phyloP scores from a whole-genome alignment of 2,797 vertebrate genomes.

The Mormyrops boulengeri region DNA sequence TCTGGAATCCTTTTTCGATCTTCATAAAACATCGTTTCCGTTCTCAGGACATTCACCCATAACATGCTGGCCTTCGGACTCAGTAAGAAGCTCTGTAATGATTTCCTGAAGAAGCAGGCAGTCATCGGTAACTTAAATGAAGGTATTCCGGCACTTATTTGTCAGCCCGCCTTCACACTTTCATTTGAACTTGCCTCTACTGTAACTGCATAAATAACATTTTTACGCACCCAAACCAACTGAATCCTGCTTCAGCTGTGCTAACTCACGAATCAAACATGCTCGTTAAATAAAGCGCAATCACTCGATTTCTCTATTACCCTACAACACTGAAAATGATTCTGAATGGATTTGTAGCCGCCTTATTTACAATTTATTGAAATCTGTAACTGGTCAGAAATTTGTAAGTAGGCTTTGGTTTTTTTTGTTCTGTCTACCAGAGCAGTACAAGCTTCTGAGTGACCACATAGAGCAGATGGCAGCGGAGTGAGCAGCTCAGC shows the following conservation, averaged over 20 bases:
- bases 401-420: background rate
- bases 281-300: background rate
- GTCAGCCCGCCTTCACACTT: background rate
- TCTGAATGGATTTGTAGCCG: background rate
- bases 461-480: conserved; percentile 95
- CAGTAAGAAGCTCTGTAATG: conserved; percentile 84
- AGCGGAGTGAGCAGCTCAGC: conserved; percentile 57
- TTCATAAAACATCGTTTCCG: background rate
- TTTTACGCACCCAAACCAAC: background rate
- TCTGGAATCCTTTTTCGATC: background rate
- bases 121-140: conserved; percentile 89
- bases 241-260: background rate
- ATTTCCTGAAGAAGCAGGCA: conserved; percentile 95
- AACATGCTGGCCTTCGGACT: conserved; percentile 96
- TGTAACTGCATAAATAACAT: background rate
- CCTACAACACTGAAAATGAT: background rate
- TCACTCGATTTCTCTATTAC: background rate
- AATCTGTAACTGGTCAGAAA: background rate
- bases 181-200: background rate
- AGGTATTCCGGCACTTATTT: conserved; percentile 57
- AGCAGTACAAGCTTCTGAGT: conserved; percentile 89
- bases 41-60: conserved; percentile 84
- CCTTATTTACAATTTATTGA: background rate
- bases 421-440: conserved; percentile 49
- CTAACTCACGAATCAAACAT: background rate